Conservation (phyloP, 1,140 invertebrate genomes). For the Trypoxylus dichotomus region DNA sequence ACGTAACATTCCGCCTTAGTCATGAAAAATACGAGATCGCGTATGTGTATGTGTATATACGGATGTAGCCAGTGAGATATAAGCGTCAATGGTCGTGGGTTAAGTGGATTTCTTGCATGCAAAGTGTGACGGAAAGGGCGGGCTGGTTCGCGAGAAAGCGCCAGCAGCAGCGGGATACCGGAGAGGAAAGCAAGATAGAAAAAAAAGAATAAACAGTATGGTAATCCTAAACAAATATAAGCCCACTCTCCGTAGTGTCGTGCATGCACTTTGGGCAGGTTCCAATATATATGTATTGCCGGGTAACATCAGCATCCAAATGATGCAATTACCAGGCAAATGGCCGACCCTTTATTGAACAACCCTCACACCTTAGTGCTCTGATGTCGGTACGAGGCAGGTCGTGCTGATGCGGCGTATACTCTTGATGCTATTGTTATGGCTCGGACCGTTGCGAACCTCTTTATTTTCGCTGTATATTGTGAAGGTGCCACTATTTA, state of each 20-base stretch:
- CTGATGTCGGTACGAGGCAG: conserved; percentile 6
- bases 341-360: conserved; percentile 42
- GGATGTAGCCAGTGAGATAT: conserved; percentile 18
- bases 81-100: conserved; percentile 22
- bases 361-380: conserved; percentile 29
- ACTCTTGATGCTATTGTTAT: conserved; percentile 41
- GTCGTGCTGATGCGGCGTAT: conserved; percentile 31
- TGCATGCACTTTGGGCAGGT: conserved; percentile 40
- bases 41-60: not conserved
- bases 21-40: not conserved
- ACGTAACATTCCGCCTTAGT: not conserved
- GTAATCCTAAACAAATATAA: conserved; percentile 44
- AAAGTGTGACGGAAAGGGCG: conserved; percentile 14
- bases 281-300: conserved; percentile 45
- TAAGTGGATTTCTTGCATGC: conserved; percentile 29
- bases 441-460: conserved; percentile 35
- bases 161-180: not conserved
- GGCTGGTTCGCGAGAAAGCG: not conserved
- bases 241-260: conserved; percentile 31
- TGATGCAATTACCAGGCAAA: conserved; percentile 48
- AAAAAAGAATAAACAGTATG: conserved; percentile 39
- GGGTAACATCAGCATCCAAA: conserved; percentile 44
- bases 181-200: conserved; percentile 17
- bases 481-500: conserved; percentile 35
- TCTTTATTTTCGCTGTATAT: conserved; percentile 36